phyloP scores from a whole-genome alignment of 2,797 vertebrate genomes.

The Erethizon dorsatum region DNA sequence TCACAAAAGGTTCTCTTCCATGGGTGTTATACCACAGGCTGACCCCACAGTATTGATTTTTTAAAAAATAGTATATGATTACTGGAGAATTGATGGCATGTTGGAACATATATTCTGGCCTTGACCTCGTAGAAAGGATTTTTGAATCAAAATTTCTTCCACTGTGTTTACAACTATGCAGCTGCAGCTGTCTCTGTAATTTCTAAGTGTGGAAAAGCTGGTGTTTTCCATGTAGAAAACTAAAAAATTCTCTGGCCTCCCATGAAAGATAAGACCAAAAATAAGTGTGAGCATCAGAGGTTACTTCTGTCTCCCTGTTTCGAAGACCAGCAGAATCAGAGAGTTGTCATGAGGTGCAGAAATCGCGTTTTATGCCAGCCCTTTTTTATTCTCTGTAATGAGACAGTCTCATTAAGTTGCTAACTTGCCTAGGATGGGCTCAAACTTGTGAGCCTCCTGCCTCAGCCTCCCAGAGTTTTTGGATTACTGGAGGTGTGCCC shows the following conservation, averaged over 20 bases:
- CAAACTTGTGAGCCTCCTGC: not conserved
- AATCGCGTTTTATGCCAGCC: not conserved
- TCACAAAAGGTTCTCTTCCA: slow-evolving; percentile 69
- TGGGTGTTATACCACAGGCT: slow-evolving; percentile 61
- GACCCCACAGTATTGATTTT: slow-evolving; percentile 72
- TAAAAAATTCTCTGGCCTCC: not conserved
- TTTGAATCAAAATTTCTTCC: slow-evolving; percentile 78
- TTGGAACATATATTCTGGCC: slow-evolving; percentile 74
- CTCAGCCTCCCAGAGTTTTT: not conserved
- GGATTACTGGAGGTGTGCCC: not conserved
- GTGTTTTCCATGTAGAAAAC: not conserved
- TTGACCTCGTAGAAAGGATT: slow-evolving; percentile 74
- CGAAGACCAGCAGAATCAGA: not conserved
- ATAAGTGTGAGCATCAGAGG: not conserved
- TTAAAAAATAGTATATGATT: slow-evolving; percentile 75
- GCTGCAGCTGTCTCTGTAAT: slow-evolving; percentile 11
- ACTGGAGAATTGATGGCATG: slow-evolving; percentile 76
- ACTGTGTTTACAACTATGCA: slow-evolving; percentile 37
- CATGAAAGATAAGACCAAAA: not conserved
- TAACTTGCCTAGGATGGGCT: not conserved
- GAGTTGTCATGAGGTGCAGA: not conserved
- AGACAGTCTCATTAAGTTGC: not conserved
- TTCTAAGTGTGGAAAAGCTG: slow-evolving; percentile 51
- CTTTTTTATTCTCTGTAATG: not conserved
- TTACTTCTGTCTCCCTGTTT: not conserved